Percentiles rank a stretch among this genome's conserved stretches.
Evolutionary conservation across 2,888 invertebrate genomes (phyloP).

Genomic region (Bombylius major): DNA sequence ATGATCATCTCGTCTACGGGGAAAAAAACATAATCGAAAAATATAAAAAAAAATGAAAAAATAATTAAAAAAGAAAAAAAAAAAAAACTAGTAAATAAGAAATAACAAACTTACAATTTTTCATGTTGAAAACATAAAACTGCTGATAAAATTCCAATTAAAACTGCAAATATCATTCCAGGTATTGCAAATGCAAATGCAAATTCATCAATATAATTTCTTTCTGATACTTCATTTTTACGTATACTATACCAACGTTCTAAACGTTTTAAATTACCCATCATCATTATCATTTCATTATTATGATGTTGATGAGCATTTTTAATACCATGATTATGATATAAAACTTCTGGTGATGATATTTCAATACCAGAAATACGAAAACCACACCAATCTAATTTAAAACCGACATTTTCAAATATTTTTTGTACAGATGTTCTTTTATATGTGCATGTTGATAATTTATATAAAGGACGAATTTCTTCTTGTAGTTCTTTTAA

Average conservation of each 20-base stretch:
- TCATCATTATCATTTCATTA: conserved; percentile 15
- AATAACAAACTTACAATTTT: conserved; percentile 51
- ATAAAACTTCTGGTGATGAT: conserved; percentile 28
- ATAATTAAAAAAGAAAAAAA: conserved; percentile 16
- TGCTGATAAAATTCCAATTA: conserved; percentile 54
- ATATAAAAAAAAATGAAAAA: conserved; percentile 7
- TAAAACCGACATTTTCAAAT: conserved; percentile 65
- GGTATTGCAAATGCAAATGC: conserved; percentile 59
- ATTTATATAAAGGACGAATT: conserved; percentile 64
- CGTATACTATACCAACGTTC: conserved; percentile 51
- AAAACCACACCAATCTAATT: conserved; percentile 83
- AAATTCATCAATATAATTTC: conserved; percentile 57
- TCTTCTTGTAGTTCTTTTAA: conserved; percentile 49
- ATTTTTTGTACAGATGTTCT: conserved; percentile 72
- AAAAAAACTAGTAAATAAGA: background rate
- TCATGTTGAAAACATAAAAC: conserved; percentile 65
- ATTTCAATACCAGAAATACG: conserved; percentile 49
- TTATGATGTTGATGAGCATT: conserved; percentile 12
- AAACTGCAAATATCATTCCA: conserved; percentile 49
- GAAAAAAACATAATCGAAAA: conserved; percentile 3
- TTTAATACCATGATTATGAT: conserved; percentile 27
- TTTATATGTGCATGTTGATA: conserved; percentile 73
- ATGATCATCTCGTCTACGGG: conserved; percentile 47
- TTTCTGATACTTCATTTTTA: conserved; percentile 46
- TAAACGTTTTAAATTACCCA: conserved; percentile 29